Conservation (phyloP, 2,888 invertebrate genomes). For the Mythimna loreyi region DNA sequence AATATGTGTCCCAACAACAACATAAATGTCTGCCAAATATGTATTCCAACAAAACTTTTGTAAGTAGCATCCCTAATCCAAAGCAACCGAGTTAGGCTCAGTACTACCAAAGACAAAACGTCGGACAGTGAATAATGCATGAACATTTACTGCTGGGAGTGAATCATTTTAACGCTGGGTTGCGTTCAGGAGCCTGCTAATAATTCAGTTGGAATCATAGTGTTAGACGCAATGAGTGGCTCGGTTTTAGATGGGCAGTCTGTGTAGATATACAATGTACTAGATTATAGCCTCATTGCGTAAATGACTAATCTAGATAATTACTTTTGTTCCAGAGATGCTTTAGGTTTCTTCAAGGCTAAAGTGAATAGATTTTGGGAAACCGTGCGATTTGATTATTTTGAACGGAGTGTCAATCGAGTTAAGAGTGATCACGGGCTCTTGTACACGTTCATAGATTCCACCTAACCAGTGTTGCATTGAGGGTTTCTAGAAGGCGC, state of each 20-base stretch:
- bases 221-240: constrained; percentile 16
- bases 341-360: too few relatives aligned
- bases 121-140: constrained; percentile 74
- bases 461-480: too few relatives aligned
- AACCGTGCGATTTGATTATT: too few relatives aligned
- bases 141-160: constrained; percentile 64
- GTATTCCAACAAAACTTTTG: not conserved
- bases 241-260: constrained; percentile 2
- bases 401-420: too few relatives aligned
- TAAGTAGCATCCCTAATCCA: constrained; percentile 21
- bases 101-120: constrained; percentile 62
- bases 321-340: too few relatives aligned
- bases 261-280: not conserved
- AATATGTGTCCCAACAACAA: too few relatives aligned
- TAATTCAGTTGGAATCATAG: constrained; percentile 48
- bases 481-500: too few relatives aligned
- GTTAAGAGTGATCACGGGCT: too few relatives aligned
- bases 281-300: not conserved
- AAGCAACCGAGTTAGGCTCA: constrained; percentile 5
- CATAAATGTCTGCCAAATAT: not conserved
- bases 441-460: too few relatives aligned
- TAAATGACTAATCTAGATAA: not conserved
- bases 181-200: constrained; percentile 29
- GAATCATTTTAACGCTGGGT: constrained; percentile 70
- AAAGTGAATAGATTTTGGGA: too few relatives aligned